Base-by-base conservation (phyloP, 1,140 invertebrate genomes). In the Drusus annulatus region DNA sequence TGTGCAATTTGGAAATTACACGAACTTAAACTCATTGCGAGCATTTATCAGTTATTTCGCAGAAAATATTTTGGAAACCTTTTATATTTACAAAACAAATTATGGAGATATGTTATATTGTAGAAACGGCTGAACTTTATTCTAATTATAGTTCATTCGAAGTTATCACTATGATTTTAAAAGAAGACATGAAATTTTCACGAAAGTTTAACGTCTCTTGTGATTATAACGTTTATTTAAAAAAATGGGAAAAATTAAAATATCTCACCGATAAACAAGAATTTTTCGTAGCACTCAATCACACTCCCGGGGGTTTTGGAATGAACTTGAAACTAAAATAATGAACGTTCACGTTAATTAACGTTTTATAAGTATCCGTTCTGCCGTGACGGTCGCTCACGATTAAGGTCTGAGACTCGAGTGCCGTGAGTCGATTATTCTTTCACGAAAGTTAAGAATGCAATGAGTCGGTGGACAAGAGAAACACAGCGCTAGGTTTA, bases 391-490 rank as follows among this genome's bases (percentile, higher is more conserved):
- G 68, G 81, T 82, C 81, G 76, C 74, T 82, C 81, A 60, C 81
- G 81, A 68, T 68, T 82, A 80, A 65, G 45, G 81, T 80, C 78
- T 80, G 81, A 77, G 58, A 82, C 54, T 83, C 68, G 58, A 83
- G 79, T 83, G 81, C 68, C 65, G 78, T 17, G 51, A 16, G 19
- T 77, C 31, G 74, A 78, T 71, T 71, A 68, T 60, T 73, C 75
- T 76, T 78, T 81, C 76, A 76, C 68, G 45, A 78, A 81, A 76
- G 74, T 81, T 65, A 78, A 78, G 76, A 78, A 71, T 52, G 76
- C 58, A 60, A 58, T 79, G 77, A 50, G 52, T 68, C 62, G 62
- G 36, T n/a, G 19, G 50, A n/a, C 76, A 25, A 52, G 62, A 78
- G 76, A 68, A 68, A 16, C 62, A 52, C 28, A 23, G 7, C 17